Percentiles rank a stretch among this genome's conserved stretches.
phyloP scores from a whole-genome alignment of 2,888 invertebrate species.

The Tenodera sinensis region DNA sequence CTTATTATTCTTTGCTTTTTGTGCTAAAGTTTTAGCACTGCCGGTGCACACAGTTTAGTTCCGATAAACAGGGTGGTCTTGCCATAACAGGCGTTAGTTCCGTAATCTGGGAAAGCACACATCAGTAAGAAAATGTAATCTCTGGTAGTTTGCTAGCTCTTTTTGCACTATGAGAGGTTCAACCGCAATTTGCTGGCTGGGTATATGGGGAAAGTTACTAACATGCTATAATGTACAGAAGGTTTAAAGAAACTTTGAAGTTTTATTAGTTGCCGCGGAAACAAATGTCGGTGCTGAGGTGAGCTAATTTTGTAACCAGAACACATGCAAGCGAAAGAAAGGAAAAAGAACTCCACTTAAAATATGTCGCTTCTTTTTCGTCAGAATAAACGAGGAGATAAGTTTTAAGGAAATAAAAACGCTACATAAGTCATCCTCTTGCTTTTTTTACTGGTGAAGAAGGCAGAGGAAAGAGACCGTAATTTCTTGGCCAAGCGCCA shows the following conservation, averaged over 20 bases:
- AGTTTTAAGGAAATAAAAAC: not conserved
- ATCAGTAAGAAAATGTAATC: not conserved
- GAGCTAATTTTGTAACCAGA: not conserved
- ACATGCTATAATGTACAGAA: not conserved
- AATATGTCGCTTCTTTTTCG: not conserved
- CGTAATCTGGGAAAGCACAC: not conserved
- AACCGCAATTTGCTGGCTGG: not conserved
- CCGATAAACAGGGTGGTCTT: not conserved
- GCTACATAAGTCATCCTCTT: not conserved
- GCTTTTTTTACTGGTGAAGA: not conserved
- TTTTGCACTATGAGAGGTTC: no score
- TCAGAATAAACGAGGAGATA: not conserved
- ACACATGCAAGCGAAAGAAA: not conserved
- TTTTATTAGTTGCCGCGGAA: not conserved
- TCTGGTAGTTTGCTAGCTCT: no score
- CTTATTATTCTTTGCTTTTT: no score
- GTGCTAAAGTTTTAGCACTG: no score
- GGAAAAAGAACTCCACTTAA: not conserved
- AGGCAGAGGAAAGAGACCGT: not conserved
- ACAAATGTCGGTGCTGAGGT: not conserved
- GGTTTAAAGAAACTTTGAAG: not conserved
- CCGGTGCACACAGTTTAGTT: no score
- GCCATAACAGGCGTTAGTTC: no score
- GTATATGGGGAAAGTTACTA: not conserved
- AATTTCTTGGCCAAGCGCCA: not conserved